These are phyloP conservation scores for Haplochromis vanheusdeni DNA, from an alignment of 2,113 vertebrate genomes.

Conservation along the genomic window DNA sequence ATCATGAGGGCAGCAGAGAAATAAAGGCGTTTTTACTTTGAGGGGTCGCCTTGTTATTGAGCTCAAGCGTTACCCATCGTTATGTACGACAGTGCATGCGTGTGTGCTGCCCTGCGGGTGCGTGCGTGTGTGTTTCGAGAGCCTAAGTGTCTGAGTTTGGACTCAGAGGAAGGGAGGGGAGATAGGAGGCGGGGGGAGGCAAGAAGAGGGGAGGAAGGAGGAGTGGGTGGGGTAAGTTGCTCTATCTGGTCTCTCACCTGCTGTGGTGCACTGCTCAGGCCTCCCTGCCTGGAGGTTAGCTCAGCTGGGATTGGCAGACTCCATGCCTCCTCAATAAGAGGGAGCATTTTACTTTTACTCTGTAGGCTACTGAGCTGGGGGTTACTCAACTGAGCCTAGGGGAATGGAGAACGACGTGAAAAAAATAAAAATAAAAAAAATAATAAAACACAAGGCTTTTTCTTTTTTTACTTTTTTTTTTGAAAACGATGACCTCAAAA, in stretches of 20 bases:
- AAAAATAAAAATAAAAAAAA: conserved; percentile 24
- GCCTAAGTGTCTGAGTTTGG: background rate
- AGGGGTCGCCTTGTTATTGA: background rate
- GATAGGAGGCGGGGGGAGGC: background rate
- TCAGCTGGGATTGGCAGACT: conserved; percentile 99
- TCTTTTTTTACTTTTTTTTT: background rate
- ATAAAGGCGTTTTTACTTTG: background rate
- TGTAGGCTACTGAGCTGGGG: conserved; percentile 99
- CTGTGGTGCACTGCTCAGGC: conserved; percentile 98
- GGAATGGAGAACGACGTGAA: conserved; percentile 79
- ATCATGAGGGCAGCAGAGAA: background rate
- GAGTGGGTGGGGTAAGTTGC: conserved; percentile 13
- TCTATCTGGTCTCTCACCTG: conserved; percentile 94
- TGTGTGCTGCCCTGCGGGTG: background rate
- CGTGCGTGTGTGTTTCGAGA: background rate
- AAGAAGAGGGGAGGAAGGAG: background rate
- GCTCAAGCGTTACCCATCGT: conserved; percentile 50
- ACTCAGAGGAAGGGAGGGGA: background rate
- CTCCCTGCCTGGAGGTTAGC: conserved; percentile 99
- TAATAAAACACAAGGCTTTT: conserved; percentile 38
- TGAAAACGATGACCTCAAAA: conserved; percentile 55
- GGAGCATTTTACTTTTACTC: conserved; percentile 99
- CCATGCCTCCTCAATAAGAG: conserved; percentile 99
- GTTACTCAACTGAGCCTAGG: conserved; percentile 99
- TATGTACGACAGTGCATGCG: background rate